Conservation (phyloP, 2,113 vertebrate species). For the Malurus melanocephalus region DNA sequence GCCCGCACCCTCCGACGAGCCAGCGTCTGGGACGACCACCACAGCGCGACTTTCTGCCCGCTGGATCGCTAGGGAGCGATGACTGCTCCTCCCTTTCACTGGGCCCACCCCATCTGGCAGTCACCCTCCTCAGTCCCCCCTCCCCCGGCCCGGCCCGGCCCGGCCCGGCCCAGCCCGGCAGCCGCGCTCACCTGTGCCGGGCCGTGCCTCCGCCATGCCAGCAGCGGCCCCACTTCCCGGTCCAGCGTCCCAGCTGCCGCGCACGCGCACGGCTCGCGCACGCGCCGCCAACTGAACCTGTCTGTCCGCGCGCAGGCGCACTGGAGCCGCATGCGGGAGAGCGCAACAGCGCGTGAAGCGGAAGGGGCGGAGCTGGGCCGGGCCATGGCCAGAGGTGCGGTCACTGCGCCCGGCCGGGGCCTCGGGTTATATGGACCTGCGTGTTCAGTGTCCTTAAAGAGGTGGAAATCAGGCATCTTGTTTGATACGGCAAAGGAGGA, state of each 20-base stretch:
- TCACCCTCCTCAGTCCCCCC: no score
- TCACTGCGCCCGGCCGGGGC: fast-evolving
- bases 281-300: fast-evolving
- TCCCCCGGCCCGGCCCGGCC: no score
- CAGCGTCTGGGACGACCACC: no score
- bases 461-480: no score
- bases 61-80: fast-evolving
- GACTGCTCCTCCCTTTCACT: neutral
- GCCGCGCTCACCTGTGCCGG: neutral
- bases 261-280: neutral
- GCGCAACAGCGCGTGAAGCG: fast-evolving
- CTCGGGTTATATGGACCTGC: fast-evolving
- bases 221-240: fast-evolving
- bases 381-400: fast-evolving
- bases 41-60: neutral
- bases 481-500: no score
- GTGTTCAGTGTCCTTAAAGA: fast-evolving
- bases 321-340: fast-evolving
- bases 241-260: neutral
- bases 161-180: no score
- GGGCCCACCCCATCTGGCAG: no score
- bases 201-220: conserved; percentile 37
- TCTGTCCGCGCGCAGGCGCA: neutral
- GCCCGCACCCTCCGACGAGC: neutral
- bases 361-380: neutral